Conservation (phyloP, 2,113 vertebrate species). For the Microtus oregoni region DNA sequence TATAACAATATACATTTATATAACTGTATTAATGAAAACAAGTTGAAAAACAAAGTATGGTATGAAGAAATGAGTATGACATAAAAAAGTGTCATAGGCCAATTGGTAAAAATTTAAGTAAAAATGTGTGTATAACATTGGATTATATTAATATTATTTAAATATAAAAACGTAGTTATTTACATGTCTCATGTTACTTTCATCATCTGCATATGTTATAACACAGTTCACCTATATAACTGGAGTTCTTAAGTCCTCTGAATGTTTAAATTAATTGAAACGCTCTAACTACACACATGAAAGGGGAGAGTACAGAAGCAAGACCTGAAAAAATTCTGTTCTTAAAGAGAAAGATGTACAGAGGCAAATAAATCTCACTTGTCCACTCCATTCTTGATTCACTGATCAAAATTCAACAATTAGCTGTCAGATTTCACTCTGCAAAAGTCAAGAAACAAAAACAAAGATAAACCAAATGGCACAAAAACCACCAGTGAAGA, state of each 20-base stretch:
- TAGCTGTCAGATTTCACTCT: not conserved
- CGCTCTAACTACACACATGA: not conserved
- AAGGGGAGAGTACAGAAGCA: not conserved
- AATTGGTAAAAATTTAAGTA: not conserved
- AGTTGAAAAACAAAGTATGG: not conserved
- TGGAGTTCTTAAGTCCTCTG: not conserved
- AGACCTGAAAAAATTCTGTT: not conserved
- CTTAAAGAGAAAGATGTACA: not conserved
- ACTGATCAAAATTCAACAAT: not conserved
- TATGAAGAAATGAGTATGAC: not conserved
- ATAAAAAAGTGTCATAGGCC: not conserved
- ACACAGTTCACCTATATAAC: not conserved
- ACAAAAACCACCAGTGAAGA: not conserved
- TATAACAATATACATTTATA: not conserved
- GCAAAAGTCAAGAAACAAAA: not conserved
- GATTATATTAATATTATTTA: not conserved
- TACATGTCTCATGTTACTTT: not conserved
- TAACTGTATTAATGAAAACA: not conserved
- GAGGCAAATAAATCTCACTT: not conserved
- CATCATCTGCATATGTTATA: not conserved
- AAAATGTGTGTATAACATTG: not conserved
- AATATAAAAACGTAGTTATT: not conserved
- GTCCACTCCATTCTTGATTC: not conserved
- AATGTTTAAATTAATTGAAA: not conserved
- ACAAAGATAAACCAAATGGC: not conserved